Base-by-base conservation (phyloP, 2,113 vertebrate species). In the Tonatia bakeri region DNA sequence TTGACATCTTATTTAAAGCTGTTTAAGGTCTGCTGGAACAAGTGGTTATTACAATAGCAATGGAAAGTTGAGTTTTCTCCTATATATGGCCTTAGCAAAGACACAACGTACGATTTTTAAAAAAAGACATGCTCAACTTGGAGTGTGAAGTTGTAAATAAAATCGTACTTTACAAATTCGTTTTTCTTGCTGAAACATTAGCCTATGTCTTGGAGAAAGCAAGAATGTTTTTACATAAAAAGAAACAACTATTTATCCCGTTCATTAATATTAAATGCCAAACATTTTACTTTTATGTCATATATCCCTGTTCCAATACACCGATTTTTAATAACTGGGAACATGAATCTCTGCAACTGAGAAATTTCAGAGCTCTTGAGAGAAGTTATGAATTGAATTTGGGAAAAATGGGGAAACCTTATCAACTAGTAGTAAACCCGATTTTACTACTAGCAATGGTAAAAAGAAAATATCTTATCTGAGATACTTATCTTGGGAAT, bases 201-300 rank as follows among this genome's bases (percentile, higher is more conserved):
- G 33, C 6, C 17, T 89, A 0, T 82, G 69, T 81, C 82, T 95
- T 77, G n/a, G 84, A 79, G 72, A 87, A 86, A 94, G 40, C 64
- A 90, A 54, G 10, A 80, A 75, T 95, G 5, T 43, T 95, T 95
- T 95, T 86, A 82, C 52, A 38, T 88, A 47, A 75, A 92, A 75
- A 28, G n/a, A 76, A 93, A 31, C 5, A 70, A 12, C 59, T 88
- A 13, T 2, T n/a, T 50, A 73, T 91, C 16, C 40, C 28, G 28
- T 43, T 70, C 15, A 28, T 90, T 95, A 87, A 75, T 80, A 69
- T 69, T 94, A 93, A 91, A 52, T 95, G 45, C n/a, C 69, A 76
- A 16, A 36, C 59, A 82, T 93, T 94, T 94, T 89, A 88, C 50
- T 92, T 96, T 82, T 54, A 61, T 76, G 5, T 84, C 36, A 90